Base-by-base conservation (phyloP, 2,888 invertebrate species). In the Mimachlamys varia region DNA sequence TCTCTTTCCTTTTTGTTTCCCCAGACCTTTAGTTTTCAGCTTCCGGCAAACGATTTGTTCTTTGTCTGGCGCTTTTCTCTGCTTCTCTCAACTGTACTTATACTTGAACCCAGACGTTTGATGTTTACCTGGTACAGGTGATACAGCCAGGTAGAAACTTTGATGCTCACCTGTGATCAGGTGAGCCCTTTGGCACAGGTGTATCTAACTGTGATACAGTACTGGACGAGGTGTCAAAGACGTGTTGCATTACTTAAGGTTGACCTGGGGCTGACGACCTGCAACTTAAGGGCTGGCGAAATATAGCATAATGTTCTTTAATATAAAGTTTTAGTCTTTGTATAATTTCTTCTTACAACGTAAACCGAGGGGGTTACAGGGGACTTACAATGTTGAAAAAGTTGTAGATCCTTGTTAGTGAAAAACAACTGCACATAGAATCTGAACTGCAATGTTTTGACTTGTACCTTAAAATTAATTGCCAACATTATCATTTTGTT, bases 181-280 rank as follows among this genome's bases (percentile, higher is more conserved):
- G 76, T 76, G 17, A 76, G 76, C 76, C 76, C 33, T 76, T 76
- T 76, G 76, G 76, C 76, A 76, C 76, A 76, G 76, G 76, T 76
- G 76, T 33, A 33, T 76, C 27, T 33, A 10, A 15, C 76, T 76
- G 13, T 76, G 76, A 76, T 76, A 76, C 76, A 76, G 76, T 76
- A 33, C 76, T 22, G 22, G 76, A 76, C 76, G 15, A 33, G 33
- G 33, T 76, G 76, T 76, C 33, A 33, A 62, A 62, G 76, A 76
- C 76, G 33, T 12, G 33, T 33, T 33, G 13, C 33, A 76, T 76
- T 76, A 76, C 27, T 76, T 76, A 12, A 76, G 27, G 33, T 76
- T 76, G 76, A 76, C 76, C 76, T 76, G 7, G 76, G 76, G 33
- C 10, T 22, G 12, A 76, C 33, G 76, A 76, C 76, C 76, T 76